phyloP scores from a whole-genome alignment of 1,140 invertebrate genomes.

The Sarcophaga bullata region DNA sequence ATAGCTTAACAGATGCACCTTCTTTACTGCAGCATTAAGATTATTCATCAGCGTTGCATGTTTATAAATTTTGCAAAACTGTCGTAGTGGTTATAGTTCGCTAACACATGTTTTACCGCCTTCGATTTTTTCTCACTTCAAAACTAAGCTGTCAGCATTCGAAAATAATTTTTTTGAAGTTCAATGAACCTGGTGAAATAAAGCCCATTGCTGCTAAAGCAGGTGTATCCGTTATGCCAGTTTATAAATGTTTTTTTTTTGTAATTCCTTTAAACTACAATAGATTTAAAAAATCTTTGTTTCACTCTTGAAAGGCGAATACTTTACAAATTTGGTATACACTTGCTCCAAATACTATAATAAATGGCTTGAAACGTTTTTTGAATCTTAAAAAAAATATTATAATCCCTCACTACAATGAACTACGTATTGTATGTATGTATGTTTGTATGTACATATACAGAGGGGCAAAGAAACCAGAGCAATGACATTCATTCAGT shows the following conservation, averaged over 20 bases:
- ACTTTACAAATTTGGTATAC: neutral
- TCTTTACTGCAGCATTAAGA: too few species aligned
- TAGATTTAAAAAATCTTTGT: neutral
- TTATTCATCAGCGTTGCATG: too few species aligned
- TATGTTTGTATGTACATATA: neutral
- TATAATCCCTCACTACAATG: neutral
- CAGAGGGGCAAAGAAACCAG: neutral
- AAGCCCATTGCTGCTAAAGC: neutral
- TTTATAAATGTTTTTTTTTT: neutral
- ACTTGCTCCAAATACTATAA: slow-evolving; percentile 34
- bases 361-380: slow-evolving; percentile 30
- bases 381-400: slow-evolving; percentile 7
- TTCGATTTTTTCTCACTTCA: too few species aligned
- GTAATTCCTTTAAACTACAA: neutral
- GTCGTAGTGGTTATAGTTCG: too few species aligned
- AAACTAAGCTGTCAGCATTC: neutral
- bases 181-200: neutral
- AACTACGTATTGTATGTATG: neutral
- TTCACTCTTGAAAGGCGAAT: neutral
- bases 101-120: too few species aligned
- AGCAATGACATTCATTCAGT: slow-evolving; percentile 31
- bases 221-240: neutral
- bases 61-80: too few species aligned
- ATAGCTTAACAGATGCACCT: too few species aligned
- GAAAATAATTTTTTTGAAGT: neutral